These are phyloP conservation scores for Trypoxylon attenuatum DNA, from an alignment of 2,888 invertebrate genomes.

Conservation along the genomic window DNA sequence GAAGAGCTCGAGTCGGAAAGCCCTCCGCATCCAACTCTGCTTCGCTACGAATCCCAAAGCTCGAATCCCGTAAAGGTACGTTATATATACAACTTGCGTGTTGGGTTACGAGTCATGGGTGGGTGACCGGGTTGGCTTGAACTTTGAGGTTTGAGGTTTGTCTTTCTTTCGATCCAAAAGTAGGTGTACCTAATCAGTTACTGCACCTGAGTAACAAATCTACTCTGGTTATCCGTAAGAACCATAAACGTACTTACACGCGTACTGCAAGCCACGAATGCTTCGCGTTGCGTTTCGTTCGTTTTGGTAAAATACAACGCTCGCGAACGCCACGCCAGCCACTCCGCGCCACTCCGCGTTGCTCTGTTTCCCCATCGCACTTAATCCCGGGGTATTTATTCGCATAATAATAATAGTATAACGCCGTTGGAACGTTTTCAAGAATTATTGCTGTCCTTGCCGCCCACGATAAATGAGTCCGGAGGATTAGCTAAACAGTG, in stretches of 20 bases:
- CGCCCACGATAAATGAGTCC: conserved; percentile 74
- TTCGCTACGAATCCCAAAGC: conserved; percentile 15
- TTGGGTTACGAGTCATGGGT: too few relatives aligned
- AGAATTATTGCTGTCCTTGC: conserved; percentile 74
- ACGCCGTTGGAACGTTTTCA: conserved; percentile 72
- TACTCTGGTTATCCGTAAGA: too few relatives aligned
- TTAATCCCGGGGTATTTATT: conserved; percentile 72
- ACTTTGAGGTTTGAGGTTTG: too few relatives aligned
- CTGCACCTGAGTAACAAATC: too few relatives aligned
- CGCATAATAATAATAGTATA: conserved; percentile 72
- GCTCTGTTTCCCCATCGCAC: conserved; percentile 53
- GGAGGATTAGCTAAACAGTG: conserved; percentile 75
- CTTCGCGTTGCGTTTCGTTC: conserved; percentile 39
- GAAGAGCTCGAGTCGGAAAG: not conserved
- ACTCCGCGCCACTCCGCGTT: conserved; percentile 28
- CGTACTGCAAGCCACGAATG: too few relatives aligned
- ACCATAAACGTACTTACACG: too few relatives aligned
- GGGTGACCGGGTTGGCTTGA: too few relatives aligned
- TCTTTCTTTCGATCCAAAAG: too few relatives aligned
- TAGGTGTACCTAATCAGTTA: too few relatives aligned
- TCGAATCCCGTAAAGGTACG: too few relatives aligned
- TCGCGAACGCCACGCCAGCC: conserved; percentile 25
- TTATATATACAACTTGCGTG: too few relatives aligned
- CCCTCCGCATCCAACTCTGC: not conserved
- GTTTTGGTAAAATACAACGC: conserved; percentile 47